Conservation (phyloP, 2,888 invertebrate genomes). For the Elysia crispata region DNA sequence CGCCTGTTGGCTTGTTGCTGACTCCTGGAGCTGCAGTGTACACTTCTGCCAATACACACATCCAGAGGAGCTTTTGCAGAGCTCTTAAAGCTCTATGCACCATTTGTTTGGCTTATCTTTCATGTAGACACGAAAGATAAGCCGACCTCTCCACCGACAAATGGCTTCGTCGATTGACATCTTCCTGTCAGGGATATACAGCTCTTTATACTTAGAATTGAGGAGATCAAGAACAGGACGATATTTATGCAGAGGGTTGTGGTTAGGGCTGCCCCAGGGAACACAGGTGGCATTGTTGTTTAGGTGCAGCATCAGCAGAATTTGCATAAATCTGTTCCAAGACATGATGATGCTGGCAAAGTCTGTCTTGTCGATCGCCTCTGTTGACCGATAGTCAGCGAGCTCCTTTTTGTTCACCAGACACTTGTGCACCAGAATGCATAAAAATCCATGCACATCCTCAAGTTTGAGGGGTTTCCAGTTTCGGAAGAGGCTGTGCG, state of each 20-base stretch:
- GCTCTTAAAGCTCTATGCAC: slow-evolving; percentile 11
- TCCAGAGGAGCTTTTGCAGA: slow-evolving; percentile 3
- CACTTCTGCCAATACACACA: slow-evolving; percentile 12
- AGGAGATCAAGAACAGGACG: not conserved
- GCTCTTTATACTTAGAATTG: not conserved
- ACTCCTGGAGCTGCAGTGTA: not conserved
- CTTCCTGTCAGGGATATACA: not conserved
- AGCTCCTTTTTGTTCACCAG: not conserved
- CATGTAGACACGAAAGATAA: not conserved
- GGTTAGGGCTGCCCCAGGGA: not conserved
- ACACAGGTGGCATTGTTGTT: not conserved
- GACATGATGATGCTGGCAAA: not conserved
- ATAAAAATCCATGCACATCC: not conserved
- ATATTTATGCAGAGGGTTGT: not conserved
- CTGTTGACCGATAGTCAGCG: slow-evolving; percentile 23
- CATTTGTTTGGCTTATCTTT: slow-evolving; percentile 21
- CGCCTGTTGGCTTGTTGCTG: slow-evolving; percentile 28
- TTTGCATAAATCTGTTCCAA: not conserved
- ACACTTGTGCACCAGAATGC: slow-evolving; percentile 20
- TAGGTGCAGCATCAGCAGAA: not conserved
- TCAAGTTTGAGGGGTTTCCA: too few species aligned
- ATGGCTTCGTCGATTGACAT: slow-evolving; percentile 14
- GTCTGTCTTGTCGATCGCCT: not conserved
- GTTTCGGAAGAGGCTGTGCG: too few species aligned
- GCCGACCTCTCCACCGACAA: slow-evolving; percentile 11